Evolutionary conservation across 1,140 invertebrate species (phyloP), one percentile per base, ranked within the genome.

Genomic region (Macrobrachium rosenbergii): DNA sequence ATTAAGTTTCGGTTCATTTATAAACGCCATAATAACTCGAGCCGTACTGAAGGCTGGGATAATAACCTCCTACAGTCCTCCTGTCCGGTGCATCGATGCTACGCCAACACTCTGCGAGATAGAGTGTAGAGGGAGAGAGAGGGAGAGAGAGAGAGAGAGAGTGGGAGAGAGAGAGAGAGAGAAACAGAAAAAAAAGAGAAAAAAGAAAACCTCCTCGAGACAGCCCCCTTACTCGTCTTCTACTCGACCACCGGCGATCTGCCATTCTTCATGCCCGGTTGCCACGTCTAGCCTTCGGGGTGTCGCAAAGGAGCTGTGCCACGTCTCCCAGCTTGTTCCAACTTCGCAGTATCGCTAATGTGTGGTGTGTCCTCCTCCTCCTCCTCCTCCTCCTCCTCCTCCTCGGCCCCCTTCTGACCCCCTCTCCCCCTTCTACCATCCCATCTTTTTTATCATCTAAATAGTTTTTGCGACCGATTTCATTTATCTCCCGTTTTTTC

Each of bases 41-140:
- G 52, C 52, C 52, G 6, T 52, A 52, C 52, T 52, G 52, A 52
- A 52, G 52, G 7, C 52, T 52, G 52, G 52, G 52, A 52, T 52
- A 52, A 52, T 52, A 52, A 12, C 52, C 52, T 52, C 52, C 52
- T 12, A 52, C 52, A 52, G 52, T 52, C 52, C 52, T 52, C 28
- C 28, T 37, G 28, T 37, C 28, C 28, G 28, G 52, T 52, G 52
- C 52, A 52, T 10, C 52, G 52, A 52, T 52, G 52, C 52, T 52
- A 52, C 52, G 52, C 52, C 52, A 52, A 52, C 52, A 52, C 52
- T 52, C 52, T 12, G 52, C 52, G 67, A 17, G 67, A 72, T 12
- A 72, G 16, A 72, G 67, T 12, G 67, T n/a, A 67, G 64, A 67
- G 64, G 28, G 64, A 14, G 64, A 67, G 64, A 67, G 64, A 67